Evolutionary conservation across 2,113 vertebrate genomes (phyloP).

Genomic region (Chloropsis cyanopogon): DNA sequence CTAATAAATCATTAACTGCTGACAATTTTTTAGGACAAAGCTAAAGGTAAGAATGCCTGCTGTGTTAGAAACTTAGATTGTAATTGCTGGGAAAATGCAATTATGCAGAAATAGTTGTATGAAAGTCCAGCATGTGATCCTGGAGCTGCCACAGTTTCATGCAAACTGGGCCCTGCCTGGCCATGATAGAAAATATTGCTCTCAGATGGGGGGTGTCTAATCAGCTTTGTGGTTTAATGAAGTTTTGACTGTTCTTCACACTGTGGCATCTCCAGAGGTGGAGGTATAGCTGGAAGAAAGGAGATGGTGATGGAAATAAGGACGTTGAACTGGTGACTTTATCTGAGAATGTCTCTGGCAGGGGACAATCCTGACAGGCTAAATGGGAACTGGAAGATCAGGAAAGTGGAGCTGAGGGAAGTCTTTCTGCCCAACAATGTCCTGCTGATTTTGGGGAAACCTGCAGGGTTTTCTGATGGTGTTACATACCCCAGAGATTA

Average conservation of each 20-base stretch:
- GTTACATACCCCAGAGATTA: not conserved
- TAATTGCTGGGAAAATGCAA: not conserved
- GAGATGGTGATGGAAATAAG: not conserved
- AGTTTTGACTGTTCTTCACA: not conserved
- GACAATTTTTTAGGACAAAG: not conserved
- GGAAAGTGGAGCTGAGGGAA: not conserved
- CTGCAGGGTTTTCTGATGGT: not conserved
- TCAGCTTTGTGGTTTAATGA: fast-evolving
- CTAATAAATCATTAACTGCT: not conserved
- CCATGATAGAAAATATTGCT: not conserved
- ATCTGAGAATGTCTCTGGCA: not conserved
- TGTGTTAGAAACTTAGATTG: not conserved
- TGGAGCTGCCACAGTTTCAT: not conserved
- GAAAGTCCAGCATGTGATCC: not conserved
- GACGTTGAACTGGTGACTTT: not conserved
- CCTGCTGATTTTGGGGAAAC: not conserved
- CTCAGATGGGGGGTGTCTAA: not conserved
- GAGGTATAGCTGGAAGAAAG: not conserved
- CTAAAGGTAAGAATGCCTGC: not conserved
- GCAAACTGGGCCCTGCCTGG: not conserved
- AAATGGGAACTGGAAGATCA: not conserved
- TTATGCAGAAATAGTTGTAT: not conserved
- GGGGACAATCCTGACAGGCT: not conserved
- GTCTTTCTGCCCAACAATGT: fast-evolving
- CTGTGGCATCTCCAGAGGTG: not conserved